Evolutionary conservation across 2,113 vertebrate genomes (phyloP), one percentile per base, ranked within the genome.

Genomic region (Falco punctatus): DNA sequence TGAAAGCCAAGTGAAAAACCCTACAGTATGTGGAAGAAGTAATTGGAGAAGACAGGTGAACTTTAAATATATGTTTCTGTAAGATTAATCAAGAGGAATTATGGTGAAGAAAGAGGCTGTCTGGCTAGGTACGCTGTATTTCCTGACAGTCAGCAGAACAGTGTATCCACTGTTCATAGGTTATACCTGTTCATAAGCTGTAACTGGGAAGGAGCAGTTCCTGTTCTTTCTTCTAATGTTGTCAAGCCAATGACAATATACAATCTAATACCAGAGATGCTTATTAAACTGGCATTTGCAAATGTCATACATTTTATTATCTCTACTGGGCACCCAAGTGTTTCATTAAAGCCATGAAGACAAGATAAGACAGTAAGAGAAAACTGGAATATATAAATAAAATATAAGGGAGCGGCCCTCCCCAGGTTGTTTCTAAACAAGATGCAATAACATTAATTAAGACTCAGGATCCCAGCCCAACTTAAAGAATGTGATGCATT

Each of bases 281-380:
- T 91, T 90, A 90, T 81, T 96, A 85, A 97, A 84, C 13, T 73
- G 84, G 46, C 58, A 94, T 90, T 97, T 96, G 67, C 67, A 95
- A 97, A 97, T 95, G 82, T 91, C 94, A 95, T 59, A 59, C n/a
- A 75, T 75, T 95, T 85, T 80, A 55, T 72, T 82, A 58, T 83
- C 54, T 74, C 73, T 74, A 79, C 9, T 33, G 75, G 44, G 55
- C 54, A 88, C 46, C 15, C 44, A 78, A 91, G 17, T n/a, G 16
- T 75, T 90, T 89, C 54, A 57, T 48, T 86, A 35, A 86, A 85
- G 22, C 26, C 54, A 58, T 58, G 46, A 87, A 90, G 55, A 79
- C 15, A 75, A 89, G 42, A 46, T 5, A 86, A 33, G 32, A 84
- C 22, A 92, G 81, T 27, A 16, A 70, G 11, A 35, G 89, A 58